Evolutionary conservation across 2,888 invertebrate species (phyloP).

Genomic region (Myopa tessellatipennis): DNA sequence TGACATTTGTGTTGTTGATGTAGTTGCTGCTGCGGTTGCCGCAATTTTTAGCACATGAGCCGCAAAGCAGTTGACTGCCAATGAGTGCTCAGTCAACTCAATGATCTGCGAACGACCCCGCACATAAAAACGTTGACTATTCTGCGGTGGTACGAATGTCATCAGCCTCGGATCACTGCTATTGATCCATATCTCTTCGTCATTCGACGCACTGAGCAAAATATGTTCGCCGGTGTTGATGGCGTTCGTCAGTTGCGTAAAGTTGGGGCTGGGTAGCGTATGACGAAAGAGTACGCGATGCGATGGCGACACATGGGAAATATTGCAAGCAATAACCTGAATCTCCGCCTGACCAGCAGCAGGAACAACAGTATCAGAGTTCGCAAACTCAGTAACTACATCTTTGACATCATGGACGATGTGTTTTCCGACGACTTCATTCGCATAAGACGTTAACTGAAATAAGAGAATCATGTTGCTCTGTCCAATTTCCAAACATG

Average conservation of each 20-base stretch:
- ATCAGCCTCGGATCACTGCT: slow-evolving; percentile 58
- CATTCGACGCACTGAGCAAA: slow-evolving; percentile 54
- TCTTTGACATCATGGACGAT: not conserved
- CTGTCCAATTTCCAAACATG: slow-evolving; percentile 62
- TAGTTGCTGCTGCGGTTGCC: slow-evolving; percentile 39
- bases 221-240: slow-evolving; percentile 62
- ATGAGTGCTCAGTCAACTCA: slow-evolving; percentile 54
- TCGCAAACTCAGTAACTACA: not conserved
- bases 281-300: slow-evolving; percentile 60
- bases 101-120: slow-evolving; percentile 61
- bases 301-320: slow-evolving; percentile 60
- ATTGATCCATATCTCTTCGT: slow-evolving; percentile 64
- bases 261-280: slow-evolving; percentile 57
- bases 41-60: slow-evolving; percentile 62
- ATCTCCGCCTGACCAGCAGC: slow-evolving; percentile 52
- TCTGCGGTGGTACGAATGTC: slow-evolving; percentile 52
- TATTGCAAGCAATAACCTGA: slow-evolving; percentile 60
- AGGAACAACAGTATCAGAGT: slow-evolving; percentile 35
- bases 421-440: not conserved
- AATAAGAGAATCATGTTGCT: slow-evolving; percentile 57
- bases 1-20: not conserved
- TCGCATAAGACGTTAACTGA: slow-evolving; percentile 49
- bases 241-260: slow-evolving; percentile 53
- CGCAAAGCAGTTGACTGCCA: slow-evolving; percentile 60
- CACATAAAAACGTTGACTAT: slow-evolving; percentile 57